Evolutionary conservation across 2,113 vertebrate genomes (phyloP).

Genomic region (Macquaria ambigua): DNA sequence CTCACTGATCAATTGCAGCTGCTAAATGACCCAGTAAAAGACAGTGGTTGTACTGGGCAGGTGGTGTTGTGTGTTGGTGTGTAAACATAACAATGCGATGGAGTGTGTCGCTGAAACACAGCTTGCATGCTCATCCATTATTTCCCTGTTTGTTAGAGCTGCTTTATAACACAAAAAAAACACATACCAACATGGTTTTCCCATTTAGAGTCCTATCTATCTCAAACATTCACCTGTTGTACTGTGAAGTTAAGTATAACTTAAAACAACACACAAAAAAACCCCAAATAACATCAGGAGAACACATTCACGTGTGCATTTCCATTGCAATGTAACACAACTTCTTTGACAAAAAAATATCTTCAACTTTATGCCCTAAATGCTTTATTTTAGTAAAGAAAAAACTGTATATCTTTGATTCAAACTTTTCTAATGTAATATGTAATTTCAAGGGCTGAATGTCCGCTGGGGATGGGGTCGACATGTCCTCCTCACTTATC

Average conservation of each 20-base stretch:
- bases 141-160: not conserved
- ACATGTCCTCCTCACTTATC: too few species aligned
- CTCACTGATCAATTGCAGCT: constrained; percentile 47
- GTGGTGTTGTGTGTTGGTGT: constrained; percentile 31
- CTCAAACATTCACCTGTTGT: not conserved
- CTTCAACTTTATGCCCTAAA: not conserved
- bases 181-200: not conserved
- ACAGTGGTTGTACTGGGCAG: constrained; percentile 39
- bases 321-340: not conserved
- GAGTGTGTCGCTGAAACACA: not conserved
- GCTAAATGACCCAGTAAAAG: constrained; percentile 65
- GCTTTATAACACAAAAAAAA: not conserved
- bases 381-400: not conserved
- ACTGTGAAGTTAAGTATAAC: not conserved
- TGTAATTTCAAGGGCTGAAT: not conserved
- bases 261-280: too few species aligned
- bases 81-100: constrained; percentile 19
- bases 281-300: not conserved
- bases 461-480: not conserved
- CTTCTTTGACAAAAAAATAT: not conserved
- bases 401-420: not conserved
- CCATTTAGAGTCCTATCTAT: not conserved
- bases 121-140: constrained; percentile 16
- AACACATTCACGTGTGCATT: too few species aligned
- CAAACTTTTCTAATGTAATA: too few species aligned